phyloP scores from a whole-genome alignment of 1,140 invertebrate genomes.

The Trichonephila clavata region DNA sequence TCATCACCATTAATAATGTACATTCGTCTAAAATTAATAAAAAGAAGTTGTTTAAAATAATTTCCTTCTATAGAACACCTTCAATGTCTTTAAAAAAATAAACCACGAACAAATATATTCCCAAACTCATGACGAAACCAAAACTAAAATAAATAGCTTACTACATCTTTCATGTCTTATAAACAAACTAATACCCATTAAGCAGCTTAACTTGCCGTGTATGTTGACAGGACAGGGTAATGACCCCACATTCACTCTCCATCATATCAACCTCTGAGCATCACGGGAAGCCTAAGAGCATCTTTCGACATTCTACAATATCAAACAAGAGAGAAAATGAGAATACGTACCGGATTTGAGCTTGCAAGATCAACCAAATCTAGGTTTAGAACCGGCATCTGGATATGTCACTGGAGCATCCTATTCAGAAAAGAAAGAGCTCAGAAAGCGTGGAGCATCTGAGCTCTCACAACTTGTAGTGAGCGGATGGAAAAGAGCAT shows the following conservation, averaged over 20 bases:
- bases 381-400: conserved; percentile 67
- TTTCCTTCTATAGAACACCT: too few relatives aligned
- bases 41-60: too few relatives aligned
- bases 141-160: not conserved
- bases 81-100: too few relatives aligned
- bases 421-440: not conserved
- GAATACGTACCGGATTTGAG: conserved; percentile 60
- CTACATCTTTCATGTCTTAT: not conserved
- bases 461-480: conserved; percentile 10
- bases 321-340: not conserved
- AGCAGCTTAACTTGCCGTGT: not conserved
- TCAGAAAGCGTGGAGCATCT: not conserved
- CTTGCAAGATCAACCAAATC: conserved; percentile 59
- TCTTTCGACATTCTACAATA: not conserved
- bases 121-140: not conserved
- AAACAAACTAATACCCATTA: not conserved
- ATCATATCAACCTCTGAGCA: conserved; percentile 44
- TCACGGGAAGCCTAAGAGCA: conserved; percentile 59
- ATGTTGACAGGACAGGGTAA: conserved; percentile 71
- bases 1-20: too few relatives aligned
- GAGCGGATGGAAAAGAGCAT: conserved; percentile 37
- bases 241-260: conserved; percentile 59
- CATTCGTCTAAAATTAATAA: too few relatives aligned
- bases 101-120: not conserved
- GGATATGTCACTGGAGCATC: not conserved